Percentiles rank a stretch among this genome's conserved stretches.
Evolutionary conservation across 2,888 invertebrate genomes (phyloP).

Genomic region (Chloromyia formosa): DNA sequence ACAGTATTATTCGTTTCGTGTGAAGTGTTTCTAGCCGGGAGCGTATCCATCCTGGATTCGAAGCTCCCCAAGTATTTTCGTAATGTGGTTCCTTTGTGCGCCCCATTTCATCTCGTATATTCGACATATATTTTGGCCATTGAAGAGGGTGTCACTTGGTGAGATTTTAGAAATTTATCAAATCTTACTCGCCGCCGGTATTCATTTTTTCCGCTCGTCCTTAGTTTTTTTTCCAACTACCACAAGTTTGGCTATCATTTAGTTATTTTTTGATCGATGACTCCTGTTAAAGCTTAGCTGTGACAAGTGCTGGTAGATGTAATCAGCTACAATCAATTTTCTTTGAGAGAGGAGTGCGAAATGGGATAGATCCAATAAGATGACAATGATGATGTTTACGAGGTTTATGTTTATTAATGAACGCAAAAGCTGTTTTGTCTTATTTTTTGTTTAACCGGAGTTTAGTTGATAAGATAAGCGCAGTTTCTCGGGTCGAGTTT

Average conservation of each 20-base stretch:
- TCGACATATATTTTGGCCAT: constrained; percentile 10
- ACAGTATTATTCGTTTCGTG: constrained; percentile 14
- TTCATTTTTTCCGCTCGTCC: background rate
- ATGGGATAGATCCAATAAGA: constrained; percentile 19
- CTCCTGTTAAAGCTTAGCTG: constrained; percentile 30
- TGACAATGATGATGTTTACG: constrained; percentile 30
- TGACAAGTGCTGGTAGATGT: constrained; percentile 44
- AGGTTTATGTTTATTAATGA: too few relatives aligned
- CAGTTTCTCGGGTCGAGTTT: too few relatives aligned
- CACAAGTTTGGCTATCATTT: constrained; percentile 11
- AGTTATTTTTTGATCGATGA: constrained; percentile 42
- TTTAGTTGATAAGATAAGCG: too few relatives aligned
- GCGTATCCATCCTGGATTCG: constrained; percentile 7
- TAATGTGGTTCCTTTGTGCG: constrained; percentile 32
- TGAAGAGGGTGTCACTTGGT: constrained; percentile 36
- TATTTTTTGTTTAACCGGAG: too few relatives aligned
- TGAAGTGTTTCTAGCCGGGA: constrained; percentile 20
- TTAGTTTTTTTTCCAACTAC: background rate
- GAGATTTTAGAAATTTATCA: constrained; percentile 45
- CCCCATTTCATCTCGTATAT: constrained; percentile 38
- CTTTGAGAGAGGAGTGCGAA: background rate
- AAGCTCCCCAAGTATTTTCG: background rate
- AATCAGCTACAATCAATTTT: constrained; percentile 45
- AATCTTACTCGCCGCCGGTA: constrained; percentile 37
- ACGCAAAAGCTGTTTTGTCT: too few relatives aligned